phyloP scores from a whole-genome alignment of 2,888 invertebrate species.

The Sminthurides aquaticus region DNA sequence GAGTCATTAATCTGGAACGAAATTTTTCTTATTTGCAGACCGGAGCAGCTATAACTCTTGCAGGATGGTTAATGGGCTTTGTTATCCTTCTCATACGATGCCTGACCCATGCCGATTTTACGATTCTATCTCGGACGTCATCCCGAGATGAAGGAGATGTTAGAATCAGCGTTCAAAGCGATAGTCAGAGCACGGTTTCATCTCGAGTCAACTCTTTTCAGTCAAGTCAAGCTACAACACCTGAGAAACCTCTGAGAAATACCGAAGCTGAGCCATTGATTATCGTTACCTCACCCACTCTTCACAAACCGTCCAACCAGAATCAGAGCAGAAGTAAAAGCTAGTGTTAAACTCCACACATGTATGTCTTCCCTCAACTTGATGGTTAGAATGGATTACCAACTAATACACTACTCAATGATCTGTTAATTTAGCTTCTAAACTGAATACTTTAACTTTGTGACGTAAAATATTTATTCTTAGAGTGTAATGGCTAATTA shows the following conservation, averaged over 20 bases:
- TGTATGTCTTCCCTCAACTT: too few relatives aligned
- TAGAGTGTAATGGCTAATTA: too few relatives aligned
- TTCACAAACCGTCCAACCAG: background rate
- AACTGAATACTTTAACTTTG: too few relatives aligned
- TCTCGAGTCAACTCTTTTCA: constrained; percentile 1
- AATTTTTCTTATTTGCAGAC: constrained; percentile 28
- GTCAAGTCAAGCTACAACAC: constrained; percentile 20
- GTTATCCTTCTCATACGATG: constrained; percentile 37
- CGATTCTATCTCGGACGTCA: constrained; percentile 12
- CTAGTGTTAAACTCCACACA: too few relatives aligned
- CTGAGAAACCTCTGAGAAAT: constrained; percentile 19
- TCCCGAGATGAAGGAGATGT: background rate
- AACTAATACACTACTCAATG: too few relatives aligned
- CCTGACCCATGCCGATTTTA: constrained; percentile 41
- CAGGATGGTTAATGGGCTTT: constrained; percentile 40
- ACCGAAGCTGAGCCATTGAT: constrained; percentile 22
- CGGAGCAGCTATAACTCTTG: constrained; percentile 36
- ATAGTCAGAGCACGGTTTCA: constrained; percentile 12
- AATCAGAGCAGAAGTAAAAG: background rate
- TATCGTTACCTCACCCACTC: background rate
- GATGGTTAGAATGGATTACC: too few relatives aligned
- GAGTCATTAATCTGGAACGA: too few relatives aligned
- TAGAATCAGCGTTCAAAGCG: constrained; percentile 5
- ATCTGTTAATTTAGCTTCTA: too few relatives aligned
- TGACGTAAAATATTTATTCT: too few relatives aligned